These are phyloP conservation scores for Carduelis carduelis DNA, from an alignment of 2,797 vertebrate species.

Conservation along the genomic window DNA sequence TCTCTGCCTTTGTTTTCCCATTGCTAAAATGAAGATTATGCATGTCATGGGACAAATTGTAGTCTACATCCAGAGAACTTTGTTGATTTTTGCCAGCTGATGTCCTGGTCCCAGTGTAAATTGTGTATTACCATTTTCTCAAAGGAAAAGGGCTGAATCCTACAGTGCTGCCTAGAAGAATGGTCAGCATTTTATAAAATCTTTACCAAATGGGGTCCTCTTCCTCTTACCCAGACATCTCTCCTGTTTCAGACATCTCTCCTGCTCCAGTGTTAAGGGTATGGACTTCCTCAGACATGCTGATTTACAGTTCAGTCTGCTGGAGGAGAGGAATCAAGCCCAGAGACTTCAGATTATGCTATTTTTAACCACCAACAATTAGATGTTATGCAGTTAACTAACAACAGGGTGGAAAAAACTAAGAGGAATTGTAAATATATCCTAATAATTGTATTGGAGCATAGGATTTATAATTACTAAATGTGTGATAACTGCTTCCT, in stretches of 20 bases:
- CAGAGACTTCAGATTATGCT: not conserved
- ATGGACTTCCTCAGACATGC: not conserved
- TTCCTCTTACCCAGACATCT: not conserved
- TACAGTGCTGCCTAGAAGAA: not conserved
- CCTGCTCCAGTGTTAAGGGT: not conserved
- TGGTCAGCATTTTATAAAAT: not conserved
- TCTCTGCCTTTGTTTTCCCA: not conserved
- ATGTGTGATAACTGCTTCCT: slow-evolving; percentile 87
- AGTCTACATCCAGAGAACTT: not conserved
- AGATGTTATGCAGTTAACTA: slow-evolving; percentile 46
- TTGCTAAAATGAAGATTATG: not conserved
- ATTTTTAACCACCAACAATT: slow-evolving; percentile 48
- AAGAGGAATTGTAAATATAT: slow-evolving; percentile 75
- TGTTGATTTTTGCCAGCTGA: not conserved
- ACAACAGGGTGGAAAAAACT: slow-evolving; percentile 43
- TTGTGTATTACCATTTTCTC: fast-evolving
- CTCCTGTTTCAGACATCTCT: not conserved
- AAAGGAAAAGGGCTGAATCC: not conserved
- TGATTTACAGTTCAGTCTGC: not conserved
- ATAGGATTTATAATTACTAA: slow-evolving; percentile 88
- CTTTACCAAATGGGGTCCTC: not conserved
- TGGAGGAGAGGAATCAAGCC: not conserved
- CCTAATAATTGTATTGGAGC: slow-evolving; percentile 80
- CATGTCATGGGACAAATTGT: not conserved
- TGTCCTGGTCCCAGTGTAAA: not conserved